Base-by-base conservation (phyloP, 64 coral and sea anemone species). In the Montipora sp. region DNA sequence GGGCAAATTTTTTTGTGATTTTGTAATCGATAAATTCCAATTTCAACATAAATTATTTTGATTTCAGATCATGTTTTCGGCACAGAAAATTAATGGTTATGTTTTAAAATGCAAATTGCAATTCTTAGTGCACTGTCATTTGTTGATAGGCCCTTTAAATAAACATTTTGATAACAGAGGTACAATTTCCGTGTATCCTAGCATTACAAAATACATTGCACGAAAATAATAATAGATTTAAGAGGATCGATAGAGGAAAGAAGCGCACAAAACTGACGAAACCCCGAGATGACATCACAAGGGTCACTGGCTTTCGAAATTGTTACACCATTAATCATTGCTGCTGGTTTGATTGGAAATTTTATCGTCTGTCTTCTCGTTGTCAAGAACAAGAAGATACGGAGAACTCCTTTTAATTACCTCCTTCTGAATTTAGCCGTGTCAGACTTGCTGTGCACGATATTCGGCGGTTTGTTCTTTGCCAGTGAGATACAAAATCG, bases 371-470 rank as follows among this genome's bases (percentile, higher is more conserved):
- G 82, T 11, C 68, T 3, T 23, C 65, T 85, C 13, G 49, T 85
- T 50, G 50, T 72, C 44, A 71, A 47, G 27, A 14, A 85, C 82
- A 85, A 85, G 16, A 85, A 85, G 66, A 47, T 85, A 36, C 36
- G 36, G 65, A 48, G 82, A 23, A 85, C 82, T 24, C 18, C 82
- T 47, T 85, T 85, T 12, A 85, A 85, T 23, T 85, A 71, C 71
- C 82, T 85, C 20, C 82, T 85, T 8, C 82, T 85, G 13, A 85
- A 85, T 85, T 72, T 85, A 72, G 82, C 82, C 9, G 47, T 51
- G 18, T 85, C 82, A n/a, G 82, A 85, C 82, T 72, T 85, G 63
- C 47, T 48, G 11, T 85, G 82, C 18, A 70, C 65, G 1, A 10
- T 85, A 0, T 50, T 70, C 1, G 82, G 18, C 4, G 5, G 60